Evolutionary conservation across 2,888 invertebrate species (phyloP), one percentile per base, ranked within the genome.

Genomic region (Selenia dentaria): DNA sequence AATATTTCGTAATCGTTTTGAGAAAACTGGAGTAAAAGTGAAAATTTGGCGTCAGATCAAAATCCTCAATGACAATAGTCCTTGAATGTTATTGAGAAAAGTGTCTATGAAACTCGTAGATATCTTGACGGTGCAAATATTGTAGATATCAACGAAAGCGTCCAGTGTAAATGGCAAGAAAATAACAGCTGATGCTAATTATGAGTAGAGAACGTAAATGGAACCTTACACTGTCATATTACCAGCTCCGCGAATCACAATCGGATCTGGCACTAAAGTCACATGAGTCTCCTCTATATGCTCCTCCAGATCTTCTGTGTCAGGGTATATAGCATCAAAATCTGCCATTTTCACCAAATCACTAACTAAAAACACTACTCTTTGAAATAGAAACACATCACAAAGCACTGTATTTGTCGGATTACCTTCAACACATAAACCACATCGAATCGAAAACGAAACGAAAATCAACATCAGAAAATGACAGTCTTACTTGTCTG

Each of bases 151-250:
- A 6, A 14, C 10, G 26, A 31, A 3, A n/a, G 6, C 16, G 14
- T 16, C 5, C 1, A 26, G 13, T n/a, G 14, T 25, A 4, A 4
- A 12, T 9, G 16, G 10, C 27, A 5, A 13, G 22, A 22, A n/a
- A n/a, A 13, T 47, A 75, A 74, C 79, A 78, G 80, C 77, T 83
- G 79, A 75, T 68, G 57, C 49, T 70, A 62, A 47, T 62, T 62
- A 47, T 62, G 62, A 53, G 58, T 43, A 62, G 38, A 51, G 45
- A 58, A 48, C 46, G 57, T 51, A 71, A 74, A 72, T 64, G 64
- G 64, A 71, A 75, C 87, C 97, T 94, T 94, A 99, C 98, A 99
- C 97, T 76, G 99, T 99, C 94, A 99, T 97, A 88, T 98, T 98
- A 64, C 99, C 99, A 90, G 97, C 97, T 61, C 99, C 99, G 62